Evolutionary conservation across 30 jellyfish, hydroid and myxozoan genomes (phyloP).

Genomic region (Chrysaora quinquecirrha): DNA sequence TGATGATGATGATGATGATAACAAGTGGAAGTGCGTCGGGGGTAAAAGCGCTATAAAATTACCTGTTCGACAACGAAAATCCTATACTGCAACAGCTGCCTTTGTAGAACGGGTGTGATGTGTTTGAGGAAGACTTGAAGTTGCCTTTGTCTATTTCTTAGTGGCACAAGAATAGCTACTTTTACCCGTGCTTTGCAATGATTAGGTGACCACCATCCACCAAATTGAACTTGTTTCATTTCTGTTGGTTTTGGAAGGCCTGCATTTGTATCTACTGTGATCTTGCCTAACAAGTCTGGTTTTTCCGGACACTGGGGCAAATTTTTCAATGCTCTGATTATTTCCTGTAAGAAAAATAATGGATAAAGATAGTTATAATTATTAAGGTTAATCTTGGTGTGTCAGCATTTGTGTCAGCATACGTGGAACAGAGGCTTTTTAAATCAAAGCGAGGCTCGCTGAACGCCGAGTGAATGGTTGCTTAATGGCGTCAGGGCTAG

Average conservation of each 20-base stretch:
- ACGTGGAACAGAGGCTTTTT: no score
- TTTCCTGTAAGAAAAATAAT: no score
- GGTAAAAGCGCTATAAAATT: background rate
- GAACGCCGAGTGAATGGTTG: no score
- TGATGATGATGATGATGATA: no score
- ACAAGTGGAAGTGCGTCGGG: no score
- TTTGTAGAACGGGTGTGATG: background rate
- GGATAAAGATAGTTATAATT: no score
- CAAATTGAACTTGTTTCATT: background rate
- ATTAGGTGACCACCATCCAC: background rate
- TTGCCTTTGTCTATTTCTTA: background rate
- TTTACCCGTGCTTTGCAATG: background rate
- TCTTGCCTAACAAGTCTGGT: slow-evolving; percentile 6
- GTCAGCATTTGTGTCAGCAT: no score
- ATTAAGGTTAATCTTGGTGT: no score
- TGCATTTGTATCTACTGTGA: background rate
- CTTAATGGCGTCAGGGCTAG: no score
- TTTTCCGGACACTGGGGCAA: no score
- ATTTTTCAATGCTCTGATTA: no score
- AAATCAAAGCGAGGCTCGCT: no score
- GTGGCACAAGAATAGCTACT: background rate
- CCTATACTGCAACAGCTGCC: background rate
- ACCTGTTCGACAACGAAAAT: background rate
- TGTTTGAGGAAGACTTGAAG: background rate
- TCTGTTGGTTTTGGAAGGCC: background rate